Percentiles rank a stretch among this genome's conserved stretches.
Evolutionary conservation across 2,888 invertebrate species (phyloP).

Genomic region (Ypsolopha scabrella): DNA sequence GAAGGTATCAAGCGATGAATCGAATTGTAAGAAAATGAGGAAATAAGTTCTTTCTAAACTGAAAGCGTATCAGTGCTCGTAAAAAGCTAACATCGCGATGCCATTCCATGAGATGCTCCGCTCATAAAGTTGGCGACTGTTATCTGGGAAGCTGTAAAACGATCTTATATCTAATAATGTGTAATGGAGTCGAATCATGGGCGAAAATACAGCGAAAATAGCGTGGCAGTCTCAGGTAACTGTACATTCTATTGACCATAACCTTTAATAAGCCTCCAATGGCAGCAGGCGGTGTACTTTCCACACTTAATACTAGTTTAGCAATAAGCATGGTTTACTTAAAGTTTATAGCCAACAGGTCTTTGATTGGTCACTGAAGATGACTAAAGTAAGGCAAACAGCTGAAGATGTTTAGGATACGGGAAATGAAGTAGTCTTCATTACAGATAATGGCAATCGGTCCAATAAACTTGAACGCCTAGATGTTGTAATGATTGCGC

Average conservation of each 20-base stretch:
- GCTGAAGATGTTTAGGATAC: too few relatives aligned
- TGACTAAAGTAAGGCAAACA: too few relatives aligned
- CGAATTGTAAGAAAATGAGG: too few relatives aligned
- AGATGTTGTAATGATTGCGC: too few relatives aligned
- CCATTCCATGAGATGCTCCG: neutral
- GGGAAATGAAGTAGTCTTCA: too few relatives aligned
- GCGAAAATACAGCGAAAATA: neutral
- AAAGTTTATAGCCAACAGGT: neutral
- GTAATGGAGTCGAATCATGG: neutral
- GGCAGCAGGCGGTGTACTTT: slow-evolving; percentile 1
- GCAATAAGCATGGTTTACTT: slow-evolving; percentile 1
- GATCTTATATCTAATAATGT: neutral
- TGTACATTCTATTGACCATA: slow-evolving; percentile 6
- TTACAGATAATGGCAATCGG: too few relatives aligned
- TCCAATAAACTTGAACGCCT: too few relatives aligned
- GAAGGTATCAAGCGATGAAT: too few relatives aligned
- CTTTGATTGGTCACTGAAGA: too few relatives aligned
- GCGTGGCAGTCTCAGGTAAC: slow-evolving; percentile 2
- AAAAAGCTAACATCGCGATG: neutral
- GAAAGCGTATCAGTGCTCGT: neutral
- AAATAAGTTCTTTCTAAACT: neutral
- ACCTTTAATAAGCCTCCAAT: slow-evolving; percentile 5
- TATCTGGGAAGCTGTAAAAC: neutral
- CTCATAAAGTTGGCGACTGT: neutral
- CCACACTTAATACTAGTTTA: slow-evolving; percentile 2